phyloP scores from a whole-genome alignment of 2,797 vertebrate species.

The Sandelia bainsii region DNA sequence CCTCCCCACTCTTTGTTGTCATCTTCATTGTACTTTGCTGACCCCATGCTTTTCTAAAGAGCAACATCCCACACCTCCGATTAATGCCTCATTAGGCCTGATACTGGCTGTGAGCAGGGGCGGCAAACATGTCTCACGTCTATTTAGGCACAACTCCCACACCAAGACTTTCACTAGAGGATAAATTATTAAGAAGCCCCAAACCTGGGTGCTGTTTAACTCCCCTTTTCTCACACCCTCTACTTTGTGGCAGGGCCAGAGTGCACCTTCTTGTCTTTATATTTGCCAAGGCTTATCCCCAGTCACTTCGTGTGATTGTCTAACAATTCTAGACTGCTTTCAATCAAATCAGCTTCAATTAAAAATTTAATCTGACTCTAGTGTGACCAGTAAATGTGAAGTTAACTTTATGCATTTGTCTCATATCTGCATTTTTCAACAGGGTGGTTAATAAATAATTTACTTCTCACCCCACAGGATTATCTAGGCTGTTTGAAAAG shows the following conservation, averaged over 20 bases:
- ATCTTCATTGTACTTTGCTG: constrained; percentile 82
- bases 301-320: constrained; percentile 65
- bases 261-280: constrained; percentile 70
- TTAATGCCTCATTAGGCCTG: constrained; percentile 86
- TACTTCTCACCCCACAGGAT: not conserved
- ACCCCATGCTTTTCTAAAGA: constrained; percentile 80
- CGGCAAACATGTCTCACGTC: constrained; percentile 62
- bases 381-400: constrained; percentile 54
- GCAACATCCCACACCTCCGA: constrained; percentile 85
- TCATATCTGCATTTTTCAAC: not conserved
- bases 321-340: constrained; percentile 65
- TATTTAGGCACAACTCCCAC: constrained; percentile 79
- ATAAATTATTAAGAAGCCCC: constrained; percentile 69
- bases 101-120: constrained; percentile 74
- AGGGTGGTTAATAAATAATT: not conserved
- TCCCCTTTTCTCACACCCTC: constrained; percentile 79
- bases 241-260: constrained; percentile 74
- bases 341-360: constrained; percentile 61
- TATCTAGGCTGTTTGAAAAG: not conserved
- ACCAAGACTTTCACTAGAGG: constrained; percentile 62
- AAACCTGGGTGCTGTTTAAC: constrained; percentile 75
- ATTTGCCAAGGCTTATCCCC: constrained; percentile 63
- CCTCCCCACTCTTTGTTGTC: constrained; percentile 80
- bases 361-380: constrained; percentile 65
- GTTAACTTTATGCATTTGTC: constrained; percentile 55